phyloP scores from a whole-genome alignment of 2,113 vertebrate genomes.

The Malaclemys terrapin region DNA sequence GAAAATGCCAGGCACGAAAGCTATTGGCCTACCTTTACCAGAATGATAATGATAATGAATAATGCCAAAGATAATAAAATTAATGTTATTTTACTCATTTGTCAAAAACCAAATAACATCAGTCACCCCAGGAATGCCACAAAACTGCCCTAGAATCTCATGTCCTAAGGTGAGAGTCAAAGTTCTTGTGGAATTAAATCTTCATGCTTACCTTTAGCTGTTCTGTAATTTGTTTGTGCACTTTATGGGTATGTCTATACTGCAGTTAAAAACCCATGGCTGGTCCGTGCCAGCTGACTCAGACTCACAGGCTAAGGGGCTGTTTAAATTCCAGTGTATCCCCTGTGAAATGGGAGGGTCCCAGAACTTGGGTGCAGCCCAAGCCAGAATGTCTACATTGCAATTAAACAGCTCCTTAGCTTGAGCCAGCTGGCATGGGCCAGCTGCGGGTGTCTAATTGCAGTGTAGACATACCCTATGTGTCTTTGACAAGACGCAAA shows the following conservation, averaged over 20 bases:
- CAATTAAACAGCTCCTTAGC: too few species aligned
- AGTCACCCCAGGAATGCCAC: constrained; percentile 54
- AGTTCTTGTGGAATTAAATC: constrained; percentile 52
- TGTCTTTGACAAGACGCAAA: constrained; percentile 66
- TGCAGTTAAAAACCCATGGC: background rate
- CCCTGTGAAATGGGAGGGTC: too few species aligned
- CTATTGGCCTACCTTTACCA: constrained; percentile 50
- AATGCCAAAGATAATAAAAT: constrained; percentile 49
- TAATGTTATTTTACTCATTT: constrained; percentile 65
- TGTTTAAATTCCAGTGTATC: too few species aligned
- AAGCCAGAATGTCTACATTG: too few species aligned
- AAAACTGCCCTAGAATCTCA: constrained; percentile 47
- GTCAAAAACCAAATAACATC: constrained; percentile 71
- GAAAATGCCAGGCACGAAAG: background rate
- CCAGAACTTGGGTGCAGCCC: too few species aligned
- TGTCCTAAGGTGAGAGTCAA: constrained; percentile 57
- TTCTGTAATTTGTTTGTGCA: constrained; percentile 72
- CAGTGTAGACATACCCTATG: too few species aligned
- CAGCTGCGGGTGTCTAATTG: too few species aligned
- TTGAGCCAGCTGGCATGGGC: too few species aligned
- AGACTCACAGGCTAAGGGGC: too few species aligned
- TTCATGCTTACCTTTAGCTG: constrained; percentile 53
- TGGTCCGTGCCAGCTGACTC: too few species aligned
- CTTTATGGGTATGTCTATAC: constrained; percentile 5
- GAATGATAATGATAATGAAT: constrained; percentile 60